Evolutionary conservation across 2,113 vertebrate genomes (phyloP), one percentile per base, ranked within the genome.

Genomic region (Asarcornis scutulata): DNA sequence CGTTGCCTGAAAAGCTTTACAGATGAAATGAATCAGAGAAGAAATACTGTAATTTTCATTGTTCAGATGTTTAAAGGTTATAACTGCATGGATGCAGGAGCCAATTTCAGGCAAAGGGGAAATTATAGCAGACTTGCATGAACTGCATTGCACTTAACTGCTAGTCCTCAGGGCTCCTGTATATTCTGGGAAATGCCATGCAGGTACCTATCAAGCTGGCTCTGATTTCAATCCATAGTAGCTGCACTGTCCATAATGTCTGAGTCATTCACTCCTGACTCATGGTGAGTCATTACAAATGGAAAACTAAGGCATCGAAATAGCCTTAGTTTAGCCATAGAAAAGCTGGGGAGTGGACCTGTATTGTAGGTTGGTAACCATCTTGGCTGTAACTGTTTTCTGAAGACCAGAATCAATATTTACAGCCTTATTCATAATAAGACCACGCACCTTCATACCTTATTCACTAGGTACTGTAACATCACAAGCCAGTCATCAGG

Each of bases 251-350:
- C 83, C 76, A 63, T 52, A 82, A 4, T 25, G 77, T 81, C 92
- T 91, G 95, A 95, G 69, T 97, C 96, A 97, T 75, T 42, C 23
- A 42, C 42, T 89, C 56, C 52, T 93, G 95, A 95, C 81, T 96
- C 95, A 95, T 3, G 0, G 38, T 93, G 95, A 95, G 69, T 95
- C 94, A 95, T 59, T 96, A 94, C 53, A 86, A 83, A 86, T 42
- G 56, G 60, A 91, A 91, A 94, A 91, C 16, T 56, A 89, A 94
- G 29, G 42, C 90, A 86, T 10, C 78, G 68, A 83, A 85, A 52
- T 48, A 48, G 46, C 46, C 20, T 48, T 48, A 48, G 46, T 48
- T 48, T 48, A 22, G 20, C 46, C 46, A 48, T 22, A 48, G 46
- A 48, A 48, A 48, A 48, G 53, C 17, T 75, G 89, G 64, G 60